Evolutionary conservation across 2,797 vertebrate genomes (phyloP), one percentile per base, ranked within the genome.

Genomic region (Aplochiton taeniatus): DNA sequence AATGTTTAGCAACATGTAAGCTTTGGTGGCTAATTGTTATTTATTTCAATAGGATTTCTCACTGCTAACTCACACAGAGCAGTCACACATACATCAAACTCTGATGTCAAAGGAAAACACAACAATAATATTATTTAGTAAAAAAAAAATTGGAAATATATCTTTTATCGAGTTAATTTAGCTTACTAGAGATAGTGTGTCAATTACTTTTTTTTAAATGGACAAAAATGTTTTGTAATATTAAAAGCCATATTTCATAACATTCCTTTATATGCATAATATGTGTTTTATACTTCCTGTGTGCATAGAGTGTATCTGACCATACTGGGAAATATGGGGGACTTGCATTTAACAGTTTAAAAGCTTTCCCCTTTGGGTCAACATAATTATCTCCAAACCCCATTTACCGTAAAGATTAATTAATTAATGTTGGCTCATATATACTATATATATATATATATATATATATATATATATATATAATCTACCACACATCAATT

Each of bases 31-130:
- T 31, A 31, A 31, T 31, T 2, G 31, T 75, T 80, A 74, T 74
- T 82, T 72, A 65, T 76, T 70, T 72, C 64, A 75, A 75, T 72
- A 17, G 10, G 54, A 58, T 65, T 69, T 82, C 62, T 65, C 52
- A 14, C 47, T 0, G 49, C 50, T 11, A 54, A 14, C 7, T 18
- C 68, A 20, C 9, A 49, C 11, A 42, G 5, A 56, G 9, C 46
- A 11, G 13, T 14, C 43, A 43, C 31, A 53, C 17, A n/a, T n/a
- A 17, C n/a, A 60, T 31, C 11, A 11, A 14, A 60, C 16, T 42
- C n/a, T 58, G 16, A 9, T 59, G 47, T 58, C 13, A 17, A 17
- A 52, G 61, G n/a, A 44, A 66, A 58, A 31, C n/a, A n/a, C n/a
- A n/a, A n/a, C n/a, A n/a, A n/a, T n/a, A n/a, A n/a, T n/a, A n/a